Evolutionary conservation across 1,140 invertebrate species (phyloP), one percentile per base, ranked within the genome.

Genomic region (Pseudobourletiella spinata): DNA sequence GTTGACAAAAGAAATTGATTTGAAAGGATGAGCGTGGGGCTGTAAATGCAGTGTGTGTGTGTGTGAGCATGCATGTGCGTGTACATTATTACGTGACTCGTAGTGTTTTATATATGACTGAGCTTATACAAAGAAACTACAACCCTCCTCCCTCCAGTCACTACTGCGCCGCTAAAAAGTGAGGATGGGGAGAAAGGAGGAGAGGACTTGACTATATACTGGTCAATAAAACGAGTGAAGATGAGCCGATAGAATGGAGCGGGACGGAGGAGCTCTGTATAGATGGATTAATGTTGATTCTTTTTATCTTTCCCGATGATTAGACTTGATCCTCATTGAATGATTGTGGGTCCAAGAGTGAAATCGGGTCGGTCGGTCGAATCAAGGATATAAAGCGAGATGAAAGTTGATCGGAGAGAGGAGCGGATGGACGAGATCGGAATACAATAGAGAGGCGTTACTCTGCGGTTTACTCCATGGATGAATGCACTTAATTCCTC

Each of bases 301-400:
- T 63, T 63, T 55, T 63, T 63, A 63, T 63, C 61, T 63, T 63
- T 63, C 61, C 48, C 28, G 57, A 58, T 63, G 61, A 63, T 57
- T 63, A 58, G 32, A 63, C 24, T 48, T 48, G 42, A 58, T 58
- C 42, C 35, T 58, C 42, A 58, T 43, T 58, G 42, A 55, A 55
- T 55, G 35, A 58, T 58, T 46, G 56, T 58, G 56, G 42, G 20
- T 11, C 11, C 25, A 43, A 42, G 32, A 58, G 35, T 26, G 35
- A 26, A 58, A 43, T 58, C 42, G 35, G 56, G 56, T 22, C 35
- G 56, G 20, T 8, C 42, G 8, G 35, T 25, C 35, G 42, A 39
- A 39, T 8, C 56, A 16, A 35, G 48, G 32, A 54, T 52, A 43
- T 61, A 44, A 20, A 54, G 28, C 20, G 59, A 50, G 51, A 54